These are phyloP conservation scores for Hirtodrosophila histrioides DNA, from an alignment of 2,888 invertebrate species.

Conservation along the genomic window DNA sequence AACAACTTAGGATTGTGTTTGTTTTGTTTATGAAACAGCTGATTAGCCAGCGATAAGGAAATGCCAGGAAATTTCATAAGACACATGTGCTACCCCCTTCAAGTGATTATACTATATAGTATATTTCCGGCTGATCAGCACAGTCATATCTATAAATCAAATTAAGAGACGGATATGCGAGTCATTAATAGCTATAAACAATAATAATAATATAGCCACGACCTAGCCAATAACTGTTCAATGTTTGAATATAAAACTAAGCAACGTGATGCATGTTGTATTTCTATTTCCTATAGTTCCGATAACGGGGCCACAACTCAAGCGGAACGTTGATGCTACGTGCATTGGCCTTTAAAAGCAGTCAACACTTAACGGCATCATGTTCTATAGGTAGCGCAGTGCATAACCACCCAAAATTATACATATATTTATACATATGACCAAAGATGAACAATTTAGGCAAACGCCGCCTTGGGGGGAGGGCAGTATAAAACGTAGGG, in stretches of 20 bases:
- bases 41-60: slow-evolving; percentile 19
- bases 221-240: slow-evolving; percentile 55
- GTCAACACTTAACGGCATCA: slow-evolving; percentile 27
- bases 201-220: slow-evolving; percentile 26
- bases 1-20: slow-evolving; percentile 7
- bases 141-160: slow-evolving; percentile 13
- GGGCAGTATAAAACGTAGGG: not conserved
- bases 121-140: slow-evolving; percentile 47
- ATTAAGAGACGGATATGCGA: slow-evolving; percentile 60
- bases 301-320: slow-evolving; percentile 9
- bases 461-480: not conserved
- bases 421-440: slow-evolving; percentile 5
- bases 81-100: not conserved
- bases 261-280: too few relatives aligned
- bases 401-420: slow-evolving; percentile 29
- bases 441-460: slow-evolving; percentile 13
- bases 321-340: slow-evolving; percentile 21
- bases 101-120: too few relatives aligned
- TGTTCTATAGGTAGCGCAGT: slow-evolving; percentile 10
- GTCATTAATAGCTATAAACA: slow-evolving; percentile 46
- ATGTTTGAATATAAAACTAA: not conserved
- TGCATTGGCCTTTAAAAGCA: slow-evolving; percentile 25
- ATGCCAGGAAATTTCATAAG: not conserved
- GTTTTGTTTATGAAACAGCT: slow-evolving; percentile 14
- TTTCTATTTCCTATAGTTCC: slow-evolving; percentile 25